Evolutionary conservation across 2,113 vertebrate genomes (phyloP), one percentile per base, ranked within the genome.

Genomic region (Gasterosteus nipponicus): DNA sequence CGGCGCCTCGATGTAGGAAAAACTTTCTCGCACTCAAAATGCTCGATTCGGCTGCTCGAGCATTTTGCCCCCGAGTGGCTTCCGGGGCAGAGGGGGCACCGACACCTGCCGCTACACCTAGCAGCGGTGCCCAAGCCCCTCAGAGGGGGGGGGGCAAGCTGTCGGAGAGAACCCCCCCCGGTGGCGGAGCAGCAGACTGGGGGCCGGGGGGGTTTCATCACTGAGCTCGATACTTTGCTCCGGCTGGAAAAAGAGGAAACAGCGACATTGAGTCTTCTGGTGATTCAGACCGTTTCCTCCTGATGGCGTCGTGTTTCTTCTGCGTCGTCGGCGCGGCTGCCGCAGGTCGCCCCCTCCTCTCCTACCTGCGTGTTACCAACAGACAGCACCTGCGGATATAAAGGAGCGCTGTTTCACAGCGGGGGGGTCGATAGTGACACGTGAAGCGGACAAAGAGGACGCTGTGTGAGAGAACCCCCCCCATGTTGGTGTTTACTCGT

Each of bases 341-440:
- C 22, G 22, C 22, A 26, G 22, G 22, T 26, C 22, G 22, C 22
- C 56, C 77, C 39, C 42, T 3, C 67, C 74, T 75, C 59, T 9
- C 18, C 65, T 15, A 70, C 69, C 74, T 78, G 75, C 44, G 73
- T 15, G 77, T 81, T 63, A 85, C 78, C 75, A 90, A 84, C 87
- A 92, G 90, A 88, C 88, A 90, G 42, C 67, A 82, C 67, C 62
- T 75, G 7, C 38, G 67, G 78, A 89, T 87, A 90, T 87, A 80
- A 89, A 87, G 77, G 69, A 77, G 69, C 18, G 53, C 56, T 42
- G 66, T 83, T 86, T 54, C 42, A 65, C 72, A 76, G 80, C n/a
- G 47, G 79, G 72, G 78, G 66, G 75, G 88, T 89, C 69, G 74
- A 89, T 88, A 79, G 79, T 84, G 74, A 73, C 62, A 79, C 81